These are phyloP conservation scores for Macrobrachium rosenbergii DNA, from an alignment of 1,140 invertebrate species.

Conservation along the genomic window DNA sequence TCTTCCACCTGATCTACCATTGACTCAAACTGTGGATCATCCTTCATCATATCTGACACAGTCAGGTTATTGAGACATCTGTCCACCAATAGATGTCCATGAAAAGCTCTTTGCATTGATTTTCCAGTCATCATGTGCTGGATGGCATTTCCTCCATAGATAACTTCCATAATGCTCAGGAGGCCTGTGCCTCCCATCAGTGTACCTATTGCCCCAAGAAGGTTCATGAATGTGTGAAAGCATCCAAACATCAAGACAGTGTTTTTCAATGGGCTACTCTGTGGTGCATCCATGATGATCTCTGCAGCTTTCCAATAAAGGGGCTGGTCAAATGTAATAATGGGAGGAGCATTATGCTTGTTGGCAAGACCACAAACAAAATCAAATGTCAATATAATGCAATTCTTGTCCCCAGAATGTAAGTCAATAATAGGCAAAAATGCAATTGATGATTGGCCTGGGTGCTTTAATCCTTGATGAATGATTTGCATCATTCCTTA, in stretches of 20 bases:
- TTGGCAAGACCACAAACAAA: neutral
- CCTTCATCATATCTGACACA: slow-evolving; percentile 1
- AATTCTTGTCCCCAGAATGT: neutral
- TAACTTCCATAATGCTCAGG: neutral
- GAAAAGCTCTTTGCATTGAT: slow-evolving; percentile 1
- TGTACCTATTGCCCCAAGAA: neutral
- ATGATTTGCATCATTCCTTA: slow-evolving; percentile 17
- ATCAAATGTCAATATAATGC: neutral
- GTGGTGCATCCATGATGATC: neutral
- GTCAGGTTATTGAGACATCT: neutral
- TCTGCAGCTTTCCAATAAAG: neutral
- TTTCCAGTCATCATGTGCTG: slow-evolving; percentile 15
- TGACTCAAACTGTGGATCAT: neutral
- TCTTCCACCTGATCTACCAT: slow-evolving; percentile 5
- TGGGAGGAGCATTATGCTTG: neutral
- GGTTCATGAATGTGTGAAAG: slow-evolving; percentile 5
- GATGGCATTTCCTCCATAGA: neutral
- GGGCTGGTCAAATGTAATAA: neutral
- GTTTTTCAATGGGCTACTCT: neutral
- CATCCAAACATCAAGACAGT: neutral
- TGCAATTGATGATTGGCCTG: neutral
- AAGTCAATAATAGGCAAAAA: slow-evolving; percentile 21
- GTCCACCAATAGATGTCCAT: neutral
- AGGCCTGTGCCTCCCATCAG: neutral
- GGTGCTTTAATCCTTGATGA: slow-evolving; percentile 30